These are phyloP conservation scores for Sebastolobus altivelis DNA, from an alignment of 2,797 vertebrate genomes.

Conservation along the genomic window DNA sequence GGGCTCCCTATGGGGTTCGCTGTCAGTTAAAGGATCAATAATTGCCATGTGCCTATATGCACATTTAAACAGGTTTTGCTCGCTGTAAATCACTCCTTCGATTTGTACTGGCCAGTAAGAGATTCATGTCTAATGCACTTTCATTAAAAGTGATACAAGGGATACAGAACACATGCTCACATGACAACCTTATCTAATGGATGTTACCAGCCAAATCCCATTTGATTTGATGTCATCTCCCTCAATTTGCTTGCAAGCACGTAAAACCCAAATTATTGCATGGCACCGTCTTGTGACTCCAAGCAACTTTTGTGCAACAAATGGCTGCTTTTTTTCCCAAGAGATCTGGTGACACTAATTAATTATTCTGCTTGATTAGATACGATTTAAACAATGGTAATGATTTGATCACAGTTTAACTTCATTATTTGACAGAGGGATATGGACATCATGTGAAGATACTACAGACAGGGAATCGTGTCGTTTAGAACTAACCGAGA, in stretches of 20 bases:
- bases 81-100: not conserved
- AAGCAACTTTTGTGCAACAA: not conserved
- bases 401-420: not conserved
- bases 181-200: not conserved
- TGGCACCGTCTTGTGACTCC: slow-evolving; percentile 10
- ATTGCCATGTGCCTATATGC: not conserved
- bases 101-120: not conserved
- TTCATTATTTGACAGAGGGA: not conserved
- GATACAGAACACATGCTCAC: not conserved
- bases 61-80: not conserved
- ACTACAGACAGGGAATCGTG: not conserved
- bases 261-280: not conserved
- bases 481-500: not conserved
- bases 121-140: not conserved
- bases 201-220: slow-evolving; percentile 11
- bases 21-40: too few species aligned
- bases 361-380: not conserved
- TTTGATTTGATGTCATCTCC: not conserved
- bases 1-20: too few species aligned
- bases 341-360: not conserved
- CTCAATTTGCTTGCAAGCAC: not conserved
- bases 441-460: not conserved
- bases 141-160: not conserved
- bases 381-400: not conserved
- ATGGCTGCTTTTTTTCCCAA: not conserved